These are phyloP conservation scores for Anticlea derivata DNA, from an alignment of 2,888 invertebrate genomes.

Conservation along the genomic window DNA sequence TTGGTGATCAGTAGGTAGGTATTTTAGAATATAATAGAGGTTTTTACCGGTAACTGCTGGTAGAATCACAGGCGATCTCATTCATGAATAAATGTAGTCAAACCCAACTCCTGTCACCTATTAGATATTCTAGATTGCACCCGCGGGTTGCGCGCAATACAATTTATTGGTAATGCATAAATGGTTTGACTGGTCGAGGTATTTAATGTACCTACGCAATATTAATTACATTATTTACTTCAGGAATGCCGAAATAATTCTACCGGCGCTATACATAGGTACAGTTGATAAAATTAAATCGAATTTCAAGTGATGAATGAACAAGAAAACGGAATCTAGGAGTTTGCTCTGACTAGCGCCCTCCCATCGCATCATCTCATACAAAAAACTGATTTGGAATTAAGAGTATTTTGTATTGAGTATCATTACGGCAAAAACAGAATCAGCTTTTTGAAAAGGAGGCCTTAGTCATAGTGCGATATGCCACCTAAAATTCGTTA, in stretches of 20 bases:
- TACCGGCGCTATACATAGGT: background rate
- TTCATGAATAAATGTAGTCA: background rate
- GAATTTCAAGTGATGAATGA: background rate
- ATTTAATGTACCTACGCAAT: constrained; percentile 25
- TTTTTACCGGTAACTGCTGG: background rate
- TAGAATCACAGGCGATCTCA: background rate
- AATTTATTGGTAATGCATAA: constrained; percentile 46
- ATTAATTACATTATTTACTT: constrained; percentile 24
- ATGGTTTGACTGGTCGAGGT: constrained; percentile 40
- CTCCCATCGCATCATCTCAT: no score
- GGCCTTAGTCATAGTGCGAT: no score
- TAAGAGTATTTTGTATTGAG: no score
- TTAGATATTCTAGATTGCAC: constrained; percentile 65
- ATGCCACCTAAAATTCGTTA: no score
- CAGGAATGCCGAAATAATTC: constrained; percentile 16
- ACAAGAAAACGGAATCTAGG: no score
- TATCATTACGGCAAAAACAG: no score
- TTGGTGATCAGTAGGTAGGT: no score
- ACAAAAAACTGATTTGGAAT: no score
- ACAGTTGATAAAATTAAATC: background rate
- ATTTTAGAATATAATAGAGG: no score
- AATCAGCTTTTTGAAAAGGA: no score
- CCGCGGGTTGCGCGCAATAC: constrained; percentile 44
- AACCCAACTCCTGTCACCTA: constrained; percentile 61
- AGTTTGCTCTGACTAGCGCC: no score